Percentiles rank a stretch among this genome's conserved stretches.
Evolutionary conservation across 64 coral and sea anemone genomes (phyloP).

Genomic region (Stichodactyla helianthus): DNA sequence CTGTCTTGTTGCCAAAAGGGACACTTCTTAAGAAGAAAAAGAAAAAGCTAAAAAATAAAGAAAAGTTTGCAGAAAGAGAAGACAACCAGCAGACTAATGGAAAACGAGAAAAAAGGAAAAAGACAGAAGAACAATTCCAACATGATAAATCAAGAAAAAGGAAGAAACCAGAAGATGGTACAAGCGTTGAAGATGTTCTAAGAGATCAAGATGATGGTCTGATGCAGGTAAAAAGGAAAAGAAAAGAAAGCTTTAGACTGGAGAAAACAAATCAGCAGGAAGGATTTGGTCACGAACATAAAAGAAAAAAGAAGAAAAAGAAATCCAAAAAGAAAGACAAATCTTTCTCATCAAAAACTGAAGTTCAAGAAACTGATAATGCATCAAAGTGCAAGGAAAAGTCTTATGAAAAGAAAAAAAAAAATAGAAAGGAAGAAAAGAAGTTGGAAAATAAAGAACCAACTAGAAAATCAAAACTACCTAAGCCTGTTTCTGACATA

Average conservation of each 20-base stretch:
- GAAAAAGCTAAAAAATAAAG: too few relatives aligned
- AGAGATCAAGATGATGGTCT: not conserved
- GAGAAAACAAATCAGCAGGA: not conserved
- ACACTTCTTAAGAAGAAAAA: too few relatives aligned
- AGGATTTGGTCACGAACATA: not conserved
- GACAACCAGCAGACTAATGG: too few relatives aligned
- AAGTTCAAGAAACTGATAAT: not conserved
- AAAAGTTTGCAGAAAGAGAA: too few relatives aligned
- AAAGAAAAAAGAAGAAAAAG: not conserved
- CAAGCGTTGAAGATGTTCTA: not conserved
- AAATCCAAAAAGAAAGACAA: not conserved
- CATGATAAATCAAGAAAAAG: too few relatives aligned
- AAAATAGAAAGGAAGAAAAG: not conserved
- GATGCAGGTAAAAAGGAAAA: not conserved
- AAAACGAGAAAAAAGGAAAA: too few relatives aligned
- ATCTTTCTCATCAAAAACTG: not conserved
- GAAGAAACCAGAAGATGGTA: too few relatives aligned
- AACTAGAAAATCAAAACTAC: not conserved
- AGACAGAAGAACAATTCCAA: too few relatives aligned
- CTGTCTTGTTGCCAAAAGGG: too few relatives aligned
- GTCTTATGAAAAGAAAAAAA: not conserved
- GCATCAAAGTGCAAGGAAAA: not conserved
- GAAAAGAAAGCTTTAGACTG: not conserved
- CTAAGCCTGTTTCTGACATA: not conserved
- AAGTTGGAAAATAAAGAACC: not conserved